Evolutionary conservation across 2,888 invertebrate species (phyloP).

Genomic region (Rutpela maculata): DNA sequence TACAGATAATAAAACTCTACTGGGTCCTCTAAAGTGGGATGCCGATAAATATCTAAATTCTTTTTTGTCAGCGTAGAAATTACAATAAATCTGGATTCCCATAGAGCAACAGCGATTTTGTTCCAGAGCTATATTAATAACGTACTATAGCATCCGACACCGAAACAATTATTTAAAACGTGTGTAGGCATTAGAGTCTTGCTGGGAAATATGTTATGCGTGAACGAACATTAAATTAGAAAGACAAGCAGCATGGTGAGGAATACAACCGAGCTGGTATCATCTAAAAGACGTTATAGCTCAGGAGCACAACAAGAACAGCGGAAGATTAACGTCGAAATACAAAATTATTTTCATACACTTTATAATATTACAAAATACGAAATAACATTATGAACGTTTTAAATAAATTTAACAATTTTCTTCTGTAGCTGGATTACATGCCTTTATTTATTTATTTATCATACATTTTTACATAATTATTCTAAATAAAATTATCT

Average conservation of each 20-base stretch:
- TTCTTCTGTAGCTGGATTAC: too few relatives aligned
- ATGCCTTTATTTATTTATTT: too few relatives aligned
- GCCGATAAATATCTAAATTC: constrained; percentile 37
- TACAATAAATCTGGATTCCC: constrained; percentile 40
- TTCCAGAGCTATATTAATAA: constrained; percentile 36
- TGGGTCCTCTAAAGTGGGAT: constrained; percentile 17
- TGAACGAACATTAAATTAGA: constrained; percentile 71
- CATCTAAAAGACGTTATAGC: constrained; percentile 54
- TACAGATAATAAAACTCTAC: constrained; percentile 30
- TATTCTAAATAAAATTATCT: too few relatives aligned
- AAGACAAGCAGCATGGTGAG: constrained; percentile 70
- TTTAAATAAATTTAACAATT: too few relatives aligned
- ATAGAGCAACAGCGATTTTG: constrained; percentile 39
- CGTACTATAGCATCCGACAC: constrained; percentile 57
- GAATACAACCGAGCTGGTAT: constrained; percentile 63
- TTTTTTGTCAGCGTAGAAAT: constrained; percentile 39
- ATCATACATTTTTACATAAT: too few relatives aligned
- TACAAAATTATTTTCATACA: too few relatives aligned
- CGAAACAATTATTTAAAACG: constrained; percentile 70
- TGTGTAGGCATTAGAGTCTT: constrained; percentile 70
- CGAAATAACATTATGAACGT: too few relatives aligned
- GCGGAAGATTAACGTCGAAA: background rate
- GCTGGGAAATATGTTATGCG: constrained; percentile 70
- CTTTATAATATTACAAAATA: too few relatives aligned
- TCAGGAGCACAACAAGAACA: constrained; percentile 29